Evolutionary conservation across 2,113 vertebrate species (phyloP).

Genomic region (Rhinogobius similis): DNA sequence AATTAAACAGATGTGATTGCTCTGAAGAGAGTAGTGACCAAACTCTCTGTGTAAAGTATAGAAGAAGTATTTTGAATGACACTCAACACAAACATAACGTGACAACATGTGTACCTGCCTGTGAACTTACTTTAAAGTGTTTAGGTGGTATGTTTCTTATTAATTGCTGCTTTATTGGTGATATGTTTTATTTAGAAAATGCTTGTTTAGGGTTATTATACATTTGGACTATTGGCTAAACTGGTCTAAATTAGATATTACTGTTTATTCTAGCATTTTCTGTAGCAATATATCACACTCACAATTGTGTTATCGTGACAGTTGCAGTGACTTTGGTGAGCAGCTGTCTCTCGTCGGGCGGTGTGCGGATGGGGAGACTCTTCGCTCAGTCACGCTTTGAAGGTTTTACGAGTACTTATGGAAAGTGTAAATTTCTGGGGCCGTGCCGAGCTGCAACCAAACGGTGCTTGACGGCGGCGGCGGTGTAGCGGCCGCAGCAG

Average conservation of each 20-base stretch:
- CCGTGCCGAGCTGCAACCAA: conserved; percentile 85
- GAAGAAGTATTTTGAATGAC: too few species aligned
- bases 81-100: too few species aligned
- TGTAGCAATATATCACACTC: too few species aligned
- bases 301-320: background rate
- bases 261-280: background rate
- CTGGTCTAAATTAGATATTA: background rate
- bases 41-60: too few species aligned
- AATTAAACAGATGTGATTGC: too few species aligned
- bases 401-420: conserved; percentile 81
- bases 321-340: conserved; percentile 36
- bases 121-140: too few species aligned
- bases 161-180: too few species aligned
- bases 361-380: conserved; percentile 34
- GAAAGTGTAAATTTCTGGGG: conserved; percentile 79
- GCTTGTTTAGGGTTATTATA: background rate
- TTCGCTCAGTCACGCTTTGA: conserved; percentile 87
- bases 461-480: conserved; percentile 84
- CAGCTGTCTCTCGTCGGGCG: conserved; percentile 35
- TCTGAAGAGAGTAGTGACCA: too few species aligned
- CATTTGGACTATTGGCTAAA: background rate
- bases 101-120: too few species aligned
- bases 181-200: too few species aligned
- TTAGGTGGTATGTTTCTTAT: too few species aligned
- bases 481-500: conserved; percentile 87